These are phyloP conservation scores for Tamandua tetradactyla DNA, from an alignment of 2,797 vertebrate genomes.

Conservation along the genomic window DNA sequence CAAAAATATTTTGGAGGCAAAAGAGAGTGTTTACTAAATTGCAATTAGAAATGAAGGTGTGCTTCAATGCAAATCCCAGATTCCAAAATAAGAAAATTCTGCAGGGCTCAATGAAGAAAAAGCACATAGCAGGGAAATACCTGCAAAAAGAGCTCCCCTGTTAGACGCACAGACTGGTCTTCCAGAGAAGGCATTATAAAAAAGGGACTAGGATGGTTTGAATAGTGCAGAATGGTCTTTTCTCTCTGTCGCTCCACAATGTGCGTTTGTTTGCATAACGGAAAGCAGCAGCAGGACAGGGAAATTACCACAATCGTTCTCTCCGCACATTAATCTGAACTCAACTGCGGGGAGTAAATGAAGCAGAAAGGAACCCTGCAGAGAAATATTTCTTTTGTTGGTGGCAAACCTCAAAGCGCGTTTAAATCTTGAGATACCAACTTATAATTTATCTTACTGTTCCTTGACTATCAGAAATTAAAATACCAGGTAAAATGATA, in stretches of 20 bases:
- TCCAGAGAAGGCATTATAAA: not conserved
- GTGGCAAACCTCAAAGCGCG: conserved; percentile 76
- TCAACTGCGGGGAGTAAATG: conserved; percentile 90
- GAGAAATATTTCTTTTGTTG: conserved; percentile 84
- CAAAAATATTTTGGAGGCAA: not conserved
- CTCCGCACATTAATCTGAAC: conserved; percentile 89
- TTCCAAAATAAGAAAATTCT: not conserved
- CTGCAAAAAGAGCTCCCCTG: not conserved
- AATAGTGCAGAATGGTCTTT: too few relatives aligned
- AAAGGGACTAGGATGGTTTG: not conserved
- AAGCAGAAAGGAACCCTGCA: conserved; percentile 86
- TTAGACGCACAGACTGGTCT: not conserved
- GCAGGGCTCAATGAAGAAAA: not conserved
- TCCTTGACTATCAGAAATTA: conserved; percentile 65
- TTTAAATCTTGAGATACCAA: conserved; percentile 75
- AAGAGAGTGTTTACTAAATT: not conserved
- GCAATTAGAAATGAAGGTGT: not conserved
- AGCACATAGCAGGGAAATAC: fast-evolving
- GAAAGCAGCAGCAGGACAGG: conserved; percentile 86
- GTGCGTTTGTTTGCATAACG: conserved; percentile 87
- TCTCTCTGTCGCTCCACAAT: too few relatives aligned
- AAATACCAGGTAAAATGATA: conserved; percentile 74
- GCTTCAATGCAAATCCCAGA: fast-evolving
- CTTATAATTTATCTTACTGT: conserved; percentile 77
- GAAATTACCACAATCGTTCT: conserved; percentile 91